Percentiles rank a stretch among this genome's conserved stretches.
phyloP scores from a whole-genome alignment of 2,113 vertebrate species.

The Siniperca chuatsi region DNA sequence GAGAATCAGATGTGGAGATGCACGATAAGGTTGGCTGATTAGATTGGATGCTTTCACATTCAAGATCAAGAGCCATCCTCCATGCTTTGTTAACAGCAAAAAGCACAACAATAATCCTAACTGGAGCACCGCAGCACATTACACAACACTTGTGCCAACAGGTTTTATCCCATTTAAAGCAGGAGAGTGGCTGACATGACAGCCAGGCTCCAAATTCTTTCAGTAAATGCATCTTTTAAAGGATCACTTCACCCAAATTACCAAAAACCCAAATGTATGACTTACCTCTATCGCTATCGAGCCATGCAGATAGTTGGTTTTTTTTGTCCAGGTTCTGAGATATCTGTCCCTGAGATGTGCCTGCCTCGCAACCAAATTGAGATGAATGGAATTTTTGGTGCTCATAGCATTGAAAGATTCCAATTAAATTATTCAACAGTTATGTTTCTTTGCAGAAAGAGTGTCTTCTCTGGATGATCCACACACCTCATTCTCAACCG shows the following conservation, averaged over 20 bases:
- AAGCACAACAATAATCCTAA: neutral
- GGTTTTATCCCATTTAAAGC: slow-evolving; percentile 2
- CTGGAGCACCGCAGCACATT: neutral
- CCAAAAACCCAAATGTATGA: neutral
- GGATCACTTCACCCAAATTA: neutral
- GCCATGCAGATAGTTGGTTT: too few relatives aligned
- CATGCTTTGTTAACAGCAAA: slow-evolving; percentile 14
- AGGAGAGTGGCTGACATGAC: neutral
- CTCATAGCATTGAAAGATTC: neutral
- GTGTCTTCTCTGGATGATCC: neutral
- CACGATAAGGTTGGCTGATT: slow-evolving; percentile 43
- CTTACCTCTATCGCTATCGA: neutral
- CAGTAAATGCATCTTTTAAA: neutral
- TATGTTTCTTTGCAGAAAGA: neutral
- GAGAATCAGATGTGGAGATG: slow-evolving; percentile 22
- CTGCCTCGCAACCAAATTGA: neutral
- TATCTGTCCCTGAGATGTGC: neutral
- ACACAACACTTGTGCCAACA: neutral
- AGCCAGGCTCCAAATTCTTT: neutral
- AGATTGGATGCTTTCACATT: slow-evolving; percentile 11
- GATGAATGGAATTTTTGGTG: neutral
- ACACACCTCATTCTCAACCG: neutral
- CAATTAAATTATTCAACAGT: neutral
- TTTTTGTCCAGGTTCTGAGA: too few relatives aligned
- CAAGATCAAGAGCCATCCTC: slow-evolving; percentile 42